Evolutionary conservation across 2,888 invertebrate genomes (phyloP), one percentile per base, ranked within the genome.

Genomic region (Cephonodes hylas): DNA sequence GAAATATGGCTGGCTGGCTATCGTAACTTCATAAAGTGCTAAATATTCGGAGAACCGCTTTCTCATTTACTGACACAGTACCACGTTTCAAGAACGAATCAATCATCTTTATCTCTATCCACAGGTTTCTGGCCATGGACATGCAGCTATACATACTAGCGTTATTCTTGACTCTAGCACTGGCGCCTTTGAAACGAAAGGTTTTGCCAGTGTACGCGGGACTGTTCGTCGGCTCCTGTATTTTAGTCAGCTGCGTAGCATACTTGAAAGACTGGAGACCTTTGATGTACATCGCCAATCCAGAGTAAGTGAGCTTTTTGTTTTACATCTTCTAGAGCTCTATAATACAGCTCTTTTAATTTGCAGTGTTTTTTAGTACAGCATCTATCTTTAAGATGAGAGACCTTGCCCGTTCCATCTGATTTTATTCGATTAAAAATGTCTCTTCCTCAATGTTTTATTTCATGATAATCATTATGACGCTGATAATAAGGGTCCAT

Each of bases 121-220:
- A 4, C 62, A 69, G 67, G 69, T 64, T 63, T 8, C 58, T 70
- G 15, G 65, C 68, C 46, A 65, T 66, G 8, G 67, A 67, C 34
- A 64, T 67, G 44, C 70, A 70, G 46, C 58, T 70, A 5, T 65
- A 66, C 48, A 46, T 67, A 2, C 7, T 66, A 10, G 61, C 63
- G 2, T 22, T 60, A 2, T 27, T 66, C 34, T 44, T 70, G 0
- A 63, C 63, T 0, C n/a, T 70, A 6, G 13, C 60, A 6, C 10
- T 70, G 7, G 3, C 53, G 10, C 15, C 44, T 25, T 5, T 46
- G 42, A 13, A 53, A 31, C 2, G 42, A 38, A 10, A 63, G 63
- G 1, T 53, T 59, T 2, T 58, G 31, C 31, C 53, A 1, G 25
- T 67, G 13, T 25, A 64, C 0, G 63, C 31, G 0, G 42, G 18